Evolutionary conservation across 2,113 vertebrate species (phyloP), one percentile per base, ranked within the genome.

Genomic region (Paradoxurus hermaphroditus): DNA sequence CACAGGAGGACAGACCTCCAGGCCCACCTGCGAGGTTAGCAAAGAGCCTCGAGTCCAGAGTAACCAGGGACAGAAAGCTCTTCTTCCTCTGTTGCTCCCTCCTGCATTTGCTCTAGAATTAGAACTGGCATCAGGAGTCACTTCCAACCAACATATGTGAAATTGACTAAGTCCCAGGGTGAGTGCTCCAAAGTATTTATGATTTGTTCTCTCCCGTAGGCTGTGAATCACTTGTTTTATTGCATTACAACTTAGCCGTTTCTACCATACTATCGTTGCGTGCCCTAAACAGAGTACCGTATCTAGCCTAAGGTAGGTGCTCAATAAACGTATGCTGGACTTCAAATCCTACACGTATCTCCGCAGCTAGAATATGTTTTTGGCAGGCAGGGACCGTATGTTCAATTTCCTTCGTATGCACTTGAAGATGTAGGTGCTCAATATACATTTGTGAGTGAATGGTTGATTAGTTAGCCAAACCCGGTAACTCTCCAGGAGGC

Each of bases 101-200:
- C 94, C 49, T 84, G 49, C 23, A 31, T 77, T 81, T 67, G 53
- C 49, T 97, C 95, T 68, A 91, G 83, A 63, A 67, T 44, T 86
- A 36, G 29, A 92, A 59, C 44, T 13, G 34, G 81, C 82, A 79
- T 31, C 16, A 31, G 14, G 15, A 68, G 49, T 51, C 49, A 73
- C 81, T 70, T 29, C 39, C n/a, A 44, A 78, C 46, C 31, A 78
- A 65, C 81, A 53, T 72, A 59, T 29, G 36, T 75, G 73, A 94
- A 86, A 72, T 3, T 77, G 77, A 85, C 70, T 82, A 84, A 62
- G 68, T 67, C 65, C 77, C 59, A 68, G 77, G 41, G 72, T 81
- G 59, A 92, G 18, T 36, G 31, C 72, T 82, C 62, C 96, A 78
- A 84, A 97, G 94, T 95, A 90, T 68, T 96, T 91, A 95, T 49